Percentiles rank a stretch among this genome's conserved stretches.
Conservation (phyloP, 2,888 invertebrate species). For the Fragum whitleyi region DNA sequence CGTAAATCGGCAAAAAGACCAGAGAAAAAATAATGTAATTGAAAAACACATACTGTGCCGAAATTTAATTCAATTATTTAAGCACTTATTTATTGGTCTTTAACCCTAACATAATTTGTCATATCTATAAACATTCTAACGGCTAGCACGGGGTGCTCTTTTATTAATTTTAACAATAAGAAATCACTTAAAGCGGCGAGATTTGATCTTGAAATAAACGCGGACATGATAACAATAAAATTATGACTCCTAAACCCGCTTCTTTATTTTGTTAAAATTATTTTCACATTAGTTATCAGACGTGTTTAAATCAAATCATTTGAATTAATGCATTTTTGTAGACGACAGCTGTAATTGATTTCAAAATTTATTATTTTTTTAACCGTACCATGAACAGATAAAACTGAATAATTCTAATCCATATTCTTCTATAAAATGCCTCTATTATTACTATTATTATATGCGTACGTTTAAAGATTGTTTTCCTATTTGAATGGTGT, state of each 20-base stretch:
- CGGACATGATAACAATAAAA: background rate
- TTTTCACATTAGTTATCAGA: background rate
- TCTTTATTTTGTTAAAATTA: constrained; percentile 4
- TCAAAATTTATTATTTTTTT: background rate
- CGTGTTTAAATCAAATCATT: background rate
- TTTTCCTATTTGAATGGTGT: too few relatives aligned
- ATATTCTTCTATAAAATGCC: too few relatives aligned
- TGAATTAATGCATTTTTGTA: background rate
- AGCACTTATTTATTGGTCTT: constrained; percentile 1
- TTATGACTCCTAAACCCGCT: background rate
- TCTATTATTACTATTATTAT: too few relatives aligned
- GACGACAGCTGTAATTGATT: background rate
- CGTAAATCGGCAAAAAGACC: too few relatives aligned
- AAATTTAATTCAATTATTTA: constrained; percentile 4
- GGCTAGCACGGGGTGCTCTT: constrained; percentile 1
- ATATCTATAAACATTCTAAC: background rate
- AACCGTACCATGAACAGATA: background rate
- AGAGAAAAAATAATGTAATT: background rate
- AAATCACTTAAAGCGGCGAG: background rate
- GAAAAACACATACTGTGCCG: background rate
- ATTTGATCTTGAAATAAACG: background rate
- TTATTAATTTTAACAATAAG: background rate
- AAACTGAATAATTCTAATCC: too few relatives aligned
- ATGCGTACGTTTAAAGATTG: too few relatives aligned
- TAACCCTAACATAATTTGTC: constrained; percentile 4